These are phyloP conservation scores for Latrodectus hesperus DNA, from an alignment of 2,888 invertebrate genomes.

Conservation along the genomic window DNA sequence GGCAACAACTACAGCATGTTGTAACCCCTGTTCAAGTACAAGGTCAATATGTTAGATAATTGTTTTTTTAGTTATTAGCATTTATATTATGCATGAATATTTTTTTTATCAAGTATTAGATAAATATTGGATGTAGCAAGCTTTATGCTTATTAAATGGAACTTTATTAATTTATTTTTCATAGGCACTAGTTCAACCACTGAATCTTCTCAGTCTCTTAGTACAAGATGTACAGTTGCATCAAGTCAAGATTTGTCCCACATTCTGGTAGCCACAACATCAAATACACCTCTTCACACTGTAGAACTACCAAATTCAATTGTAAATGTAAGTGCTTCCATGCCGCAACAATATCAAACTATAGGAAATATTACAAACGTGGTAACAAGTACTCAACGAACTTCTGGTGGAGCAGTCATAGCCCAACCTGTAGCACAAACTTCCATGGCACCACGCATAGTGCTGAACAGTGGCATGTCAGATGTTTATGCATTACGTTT, in stretches of 20 bases:
- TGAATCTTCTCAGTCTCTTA: conserved; percentile 30
- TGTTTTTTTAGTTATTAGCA: not conserved
- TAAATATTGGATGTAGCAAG: not conserved
- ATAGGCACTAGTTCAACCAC: conserved; percentile 29
- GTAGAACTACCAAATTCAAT: conserved; percentile 46
- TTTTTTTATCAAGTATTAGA: too few relatives aligned
- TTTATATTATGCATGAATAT: not conserved
- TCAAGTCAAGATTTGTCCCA: conserved; percentile 55
- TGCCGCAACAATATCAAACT: conserved; percentile 35
- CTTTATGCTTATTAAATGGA: not conserved
- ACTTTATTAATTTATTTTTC: too few relatives aligned
- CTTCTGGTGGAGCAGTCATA: conserved; percentile 36
- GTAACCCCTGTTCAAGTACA: conserved; percentile 62
- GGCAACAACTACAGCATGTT: conserved; percentile 64
- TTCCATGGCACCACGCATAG: conserved; percentile 30
- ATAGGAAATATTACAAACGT: conserved; percentile 49
- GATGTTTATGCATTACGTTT: conserved; percentile 47
- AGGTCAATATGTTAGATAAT: conserved; percentile 29
- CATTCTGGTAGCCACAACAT: conserved; percentile 50
- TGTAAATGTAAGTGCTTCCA: conserved; percentile 36
- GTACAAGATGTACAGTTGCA: conserved; percentile 48
- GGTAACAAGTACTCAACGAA: conserved; percentile 46
- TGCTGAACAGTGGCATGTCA: conserved; percentile 35
- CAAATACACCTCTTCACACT: conserved; percentile 32
- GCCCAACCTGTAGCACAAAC: conserved; percentile 43